A percentile compares a stretch with the other conserved stretches of the same genome.
Evolutionary conservation across 2,888 invertebrate genomes (phyloP).

Genomic region (Hetaerina titia): DNA sequence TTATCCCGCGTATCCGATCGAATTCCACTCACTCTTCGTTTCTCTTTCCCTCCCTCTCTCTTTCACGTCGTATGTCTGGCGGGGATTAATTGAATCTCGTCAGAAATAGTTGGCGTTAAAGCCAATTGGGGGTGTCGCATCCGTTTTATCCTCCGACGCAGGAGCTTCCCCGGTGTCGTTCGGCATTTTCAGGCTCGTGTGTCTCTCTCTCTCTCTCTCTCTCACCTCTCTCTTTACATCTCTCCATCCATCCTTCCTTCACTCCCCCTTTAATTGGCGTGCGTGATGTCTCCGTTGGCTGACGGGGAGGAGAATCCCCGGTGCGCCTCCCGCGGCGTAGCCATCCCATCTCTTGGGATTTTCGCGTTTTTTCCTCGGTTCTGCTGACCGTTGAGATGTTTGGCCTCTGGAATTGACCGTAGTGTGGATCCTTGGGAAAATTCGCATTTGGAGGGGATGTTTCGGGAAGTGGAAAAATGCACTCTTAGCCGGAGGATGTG

Average conservation of each 20-base stretch:
- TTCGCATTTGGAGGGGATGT: too few species aligned
- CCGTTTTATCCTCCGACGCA: background rate
- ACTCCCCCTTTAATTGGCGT: too few species aligned
- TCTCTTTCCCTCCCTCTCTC: too few species aligned
- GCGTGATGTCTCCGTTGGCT: too few species aligned
- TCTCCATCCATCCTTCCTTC: too few species aligned
- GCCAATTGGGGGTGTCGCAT: background rate
- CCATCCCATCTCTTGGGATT: background rate
- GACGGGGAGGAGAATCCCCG: too few species aligned
- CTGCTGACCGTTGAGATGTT: too few species aligned
- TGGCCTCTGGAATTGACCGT: too few species aligned
- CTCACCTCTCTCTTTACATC: background rate
- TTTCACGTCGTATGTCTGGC: background rate
- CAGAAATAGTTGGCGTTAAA: background rate
- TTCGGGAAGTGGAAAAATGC: too few species aligned
- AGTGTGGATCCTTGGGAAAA: too few species aligned
- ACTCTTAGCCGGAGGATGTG: too few species aligned
- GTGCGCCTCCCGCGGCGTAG: background rate
- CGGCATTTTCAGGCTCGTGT: background rate
- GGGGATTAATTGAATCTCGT: slow-evolving; percentile 14
- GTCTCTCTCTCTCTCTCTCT: background rate
- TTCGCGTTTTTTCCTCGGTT: too few species aligned
- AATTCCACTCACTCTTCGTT: background rate
- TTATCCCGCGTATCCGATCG: background rate
- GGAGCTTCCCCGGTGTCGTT: background rate